phyloP scores from a whole-genome alignment of 2,888 invertebrate genomes.

The Cerceris ruficornis region DNA sequence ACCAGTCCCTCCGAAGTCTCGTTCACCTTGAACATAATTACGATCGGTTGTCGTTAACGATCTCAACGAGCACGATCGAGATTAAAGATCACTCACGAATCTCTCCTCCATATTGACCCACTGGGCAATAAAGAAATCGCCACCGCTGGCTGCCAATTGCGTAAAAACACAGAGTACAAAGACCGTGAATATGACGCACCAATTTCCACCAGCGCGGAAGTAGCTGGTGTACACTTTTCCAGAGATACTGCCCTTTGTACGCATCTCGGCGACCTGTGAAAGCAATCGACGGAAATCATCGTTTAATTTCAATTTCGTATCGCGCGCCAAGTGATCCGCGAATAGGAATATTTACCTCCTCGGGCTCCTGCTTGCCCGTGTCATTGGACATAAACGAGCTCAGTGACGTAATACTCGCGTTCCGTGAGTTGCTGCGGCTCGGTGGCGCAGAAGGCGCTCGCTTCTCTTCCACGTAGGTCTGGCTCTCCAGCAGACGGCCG shows the following conservation, averaged over 20 bases:
- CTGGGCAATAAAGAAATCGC: conserved; percentile 90
- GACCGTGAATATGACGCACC: conserved; percentile 84
- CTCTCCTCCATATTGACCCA: conserved; percentile 84
- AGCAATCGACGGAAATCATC: background rate
- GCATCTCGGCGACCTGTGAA: conserved; percentile 71
- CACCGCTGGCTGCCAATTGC: conserved; percentile 88
- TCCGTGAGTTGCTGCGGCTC: conserved; percentile 75
- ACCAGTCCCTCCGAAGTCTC: background rate
- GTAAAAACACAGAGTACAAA: conserved; percentile 85
- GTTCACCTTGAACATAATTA: conserved; percentile 33
- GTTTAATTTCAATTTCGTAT: too few relatives aligned
- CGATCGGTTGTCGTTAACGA: background rate
- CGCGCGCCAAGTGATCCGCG: too few relatives aligned
- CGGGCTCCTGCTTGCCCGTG: conserved; percentile 66
- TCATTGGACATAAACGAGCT: conserved; percentile 74
- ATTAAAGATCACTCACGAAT: conserved; percentile 59
- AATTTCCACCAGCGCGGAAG: conserved; percentile 88
- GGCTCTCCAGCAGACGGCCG: conserved; percentile 85
- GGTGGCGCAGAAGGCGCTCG: conserved; percentile 62
- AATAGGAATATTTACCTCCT: conserved; percentile 62
- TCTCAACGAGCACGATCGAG: background rate
- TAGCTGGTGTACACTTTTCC: conserved; percentile 86
- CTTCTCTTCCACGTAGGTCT: conserved; percentile 78
- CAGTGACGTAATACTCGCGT: conserved; percentile 76
- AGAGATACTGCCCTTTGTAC: conserved; percentile 85